These are phyloP conservation scores for Loripinus fragilis DNA, from an alignment of 2,888 invertebrate genomes.

Conservation along the genomic window DNA sequence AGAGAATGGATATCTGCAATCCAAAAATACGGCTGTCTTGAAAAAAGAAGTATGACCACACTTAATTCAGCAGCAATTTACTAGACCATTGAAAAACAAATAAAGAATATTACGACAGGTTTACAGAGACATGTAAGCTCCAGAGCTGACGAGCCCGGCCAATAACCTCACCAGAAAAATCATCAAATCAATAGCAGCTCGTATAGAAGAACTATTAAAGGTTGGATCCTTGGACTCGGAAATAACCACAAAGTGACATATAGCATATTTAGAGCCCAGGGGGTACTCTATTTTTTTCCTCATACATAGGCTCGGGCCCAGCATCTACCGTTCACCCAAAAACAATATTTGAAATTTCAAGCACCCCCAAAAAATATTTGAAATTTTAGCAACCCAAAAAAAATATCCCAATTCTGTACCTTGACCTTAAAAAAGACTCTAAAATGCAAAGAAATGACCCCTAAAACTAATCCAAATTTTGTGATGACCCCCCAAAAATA, in stretches of 20 bases:
- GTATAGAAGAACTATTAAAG: constrained; percentile 3
- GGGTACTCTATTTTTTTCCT: no score
- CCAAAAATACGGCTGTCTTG: neutral
- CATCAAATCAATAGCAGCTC: neutral
- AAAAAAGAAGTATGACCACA: neutral
- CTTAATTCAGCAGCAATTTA: neutral
- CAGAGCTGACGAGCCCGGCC: neutral
- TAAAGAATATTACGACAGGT: neutral
- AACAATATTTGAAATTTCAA: no score
- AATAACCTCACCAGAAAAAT: neutral
- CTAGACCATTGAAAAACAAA: neutral
- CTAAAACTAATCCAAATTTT: no score
- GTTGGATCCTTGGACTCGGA: neutral
- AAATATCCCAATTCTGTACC: no score
- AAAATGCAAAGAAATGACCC: no score
- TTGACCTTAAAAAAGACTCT: no score
- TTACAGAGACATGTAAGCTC: neutral
- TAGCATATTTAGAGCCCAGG: neutral
- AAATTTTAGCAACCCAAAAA: no score
- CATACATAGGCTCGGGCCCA: no score
- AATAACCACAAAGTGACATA: neutral
- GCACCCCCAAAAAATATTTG: no score
- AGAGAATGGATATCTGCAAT: neutral
- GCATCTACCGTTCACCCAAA: no score
- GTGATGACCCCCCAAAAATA: no score